Base-by-base conservation (phyloP, 2,888 invertebrate genomes). In the Sympetrum striolatum region DNA sequence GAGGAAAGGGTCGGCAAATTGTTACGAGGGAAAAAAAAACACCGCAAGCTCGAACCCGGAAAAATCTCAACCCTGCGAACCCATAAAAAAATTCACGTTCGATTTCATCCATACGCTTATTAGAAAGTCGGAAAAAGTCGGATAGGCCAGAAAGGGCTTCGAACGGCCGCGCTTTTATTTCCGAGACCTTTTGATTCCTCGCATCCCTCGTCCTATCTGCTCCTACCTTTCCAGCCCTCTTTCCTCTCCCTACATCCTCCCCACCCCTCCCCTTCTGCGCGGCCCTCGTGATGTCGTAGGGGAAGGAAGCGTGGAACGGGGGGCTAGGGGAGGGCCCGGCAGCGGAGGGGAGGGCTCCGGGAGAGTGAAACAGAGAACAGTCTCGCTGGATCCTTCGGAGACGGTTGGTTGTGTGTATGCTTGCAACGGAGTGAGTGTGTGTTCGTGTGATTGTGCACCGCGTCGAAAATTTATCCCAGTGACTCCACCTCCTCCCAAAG, bases 311-410 rank as follows among this genome's bases (percentile, higher is more conserved):
- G 37, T 10, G 12, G 44, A 31, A 48, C 10, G 81, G 48, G n/a
- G 48, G 18, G 81, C 4, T 10, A 8, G 37, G 80, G 80, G 37
- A 37, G 48, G 81, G 48, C 6, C 3, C 35, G 35, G 35, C 35
- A 37, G 60, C 18, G 31, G 60, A 48, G 81, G 53, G 53, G 10
- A 86, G 60, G 86, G 60, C 58, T 6, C 25, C 31, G 60, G 60
- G 35, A 31, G 86, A 60, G 44, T 53, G 53, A 44, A 44, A 44
- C 44, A 44, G 44, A 53, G 81, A 31, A 44, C 86, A 86, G 86
- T 86, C 86, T 58, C n/a, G 86, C 86, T 86, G 60, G 86, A 60
- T 86, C 86, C 35, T 39, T 64, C 82, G 35, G 25, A 31, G 73
- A 31, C 64, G 64, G 64, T 64, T 64, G 64, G 64, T 64, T 22